Percentiles rank a stretch among this genome's conserved stretches.
Conservation (phyloP, 2,797 vertebrate genomes). For the Notolepis coatsorum region DNA sequence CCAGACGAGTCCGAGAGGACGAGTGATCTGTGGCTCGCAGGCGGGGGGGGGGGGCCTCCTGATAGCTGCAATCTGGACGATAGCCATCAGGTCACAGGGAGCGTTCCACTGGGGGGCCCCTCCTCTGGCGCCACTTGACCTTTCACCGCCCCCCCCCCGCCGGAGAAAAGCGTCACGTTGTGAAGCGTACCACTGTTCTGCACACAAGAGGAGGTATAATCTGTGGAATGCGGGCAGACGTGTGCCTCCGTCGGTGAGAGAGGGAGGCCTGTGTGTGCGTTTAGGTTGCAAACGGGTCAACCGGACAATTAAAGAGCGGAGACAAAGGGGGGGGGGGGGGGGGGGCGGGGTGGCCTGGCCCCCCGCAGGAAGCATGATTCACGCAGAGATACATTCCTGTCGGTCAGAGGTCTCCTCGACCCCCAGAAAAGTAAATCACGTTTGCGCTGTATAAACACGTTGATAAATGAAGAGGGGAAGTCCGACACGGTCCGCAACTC, state of each 20-base stretch:
- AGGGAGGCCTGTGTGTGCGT: neutral
- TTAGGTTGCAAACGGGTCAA: no score
- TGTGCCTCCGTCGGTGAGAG: neutral
- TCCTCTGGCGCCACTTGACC: slow-evolving; percentile 30
- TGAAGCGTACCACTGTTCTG: slow-evolving; percentile 38
- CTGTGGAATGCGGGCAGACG: slow-evolving; percentile 7
- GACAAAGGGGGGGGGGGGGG: no score
- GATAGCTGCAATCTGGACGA: slow-evolving; percentile 16
- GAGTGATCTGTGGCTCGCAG: slow-evolving; percentile 8
- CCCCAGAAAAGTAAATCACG: neutral
- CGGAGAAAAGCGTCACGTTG: neutral
- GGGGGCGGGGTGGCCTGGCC: no score
- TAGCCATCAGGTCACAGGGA: slow-evolving; percentile 33
- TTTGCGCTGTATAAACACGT: neutral
- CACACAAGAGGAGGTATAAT: slow-evolving; percentile 1
- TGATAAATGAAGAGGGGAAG: neutral
- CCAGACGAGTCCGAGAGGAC: slow-evolving; percentile 28
- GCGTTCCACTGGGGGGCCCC: neutral
- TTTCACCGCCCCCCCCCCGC: slow-evolving; percentile 34
- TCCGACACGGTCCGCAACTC: neutral
- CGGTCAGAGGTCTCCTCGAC: neutral
- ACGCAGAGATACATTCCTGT: neutral
- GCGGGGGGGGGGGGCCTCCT: slow-evolving; percentile 8
- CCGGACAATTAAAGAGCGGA: no score
- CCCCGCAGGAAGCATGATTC: neutral